Evolutionary conservation across 2,113 vertebrate genomes (phyloP), one percentile per base, ranked within the genome.

Genomic region (Epinephelus moara): DNA sequence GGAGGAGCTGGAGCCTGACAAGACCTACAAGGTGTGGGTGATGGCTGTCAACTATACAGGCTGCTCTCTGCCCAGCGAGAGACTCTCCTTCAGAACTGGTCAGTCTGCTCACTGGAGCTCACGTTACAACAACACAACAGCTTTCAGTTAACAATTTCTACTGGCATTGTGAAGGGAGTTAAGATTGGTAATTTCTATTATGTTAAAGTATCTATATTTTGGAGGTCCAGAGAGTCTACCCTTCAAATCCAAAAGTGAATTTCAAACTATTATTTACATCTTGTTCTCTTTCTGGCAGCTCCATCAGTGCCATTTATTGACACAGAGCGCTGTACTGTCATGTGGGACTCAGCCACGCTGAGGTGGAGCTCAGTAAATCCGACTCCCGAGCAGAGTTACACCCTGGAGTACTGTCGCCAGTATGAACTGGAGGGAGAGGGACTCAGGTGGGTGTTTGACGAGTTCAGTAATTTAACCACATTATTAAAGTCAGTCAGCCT

Each of bases 11-110:
- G 97, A 99, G 66, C 96, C 98, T 33, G 97, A 97, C 89, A 96
- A 70, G 87, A 95, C 91, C 70, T 99, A 99, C 90, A 96, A 97
- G 70, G 98, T 99, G 67, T 99, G 98, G 98, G 96, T 99, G 82
- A 99, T 99, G 98, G 98, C 98, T 66, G 97, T 99, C 91, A 99
- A 99, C 87, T 95, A 97, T 78, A 96, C 96, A 0, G 98, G 98
- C 78, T 99, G 98, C 91, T 99, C 98, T 80, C 94, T 99, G 83
- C 98, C 98, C 78, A 99, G 97, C 50, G 97, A 98, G 80, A 97
- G 97, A 88, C 94, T 95, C 4, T 21, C 91, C 92, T 98, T 99
- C 93, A 97, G 91, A 94, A 99, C 98, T 3, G 98, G 98, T 99
- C 94, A 93, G 97, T 92, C 7, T 13, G 57, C 19, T 30, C 15